These are phyloP conservation scores for Sarcophaga subvicina DNA, from an alignment of 2,888 invertebrate genomes.

Conservation along the genomic window DNA sequence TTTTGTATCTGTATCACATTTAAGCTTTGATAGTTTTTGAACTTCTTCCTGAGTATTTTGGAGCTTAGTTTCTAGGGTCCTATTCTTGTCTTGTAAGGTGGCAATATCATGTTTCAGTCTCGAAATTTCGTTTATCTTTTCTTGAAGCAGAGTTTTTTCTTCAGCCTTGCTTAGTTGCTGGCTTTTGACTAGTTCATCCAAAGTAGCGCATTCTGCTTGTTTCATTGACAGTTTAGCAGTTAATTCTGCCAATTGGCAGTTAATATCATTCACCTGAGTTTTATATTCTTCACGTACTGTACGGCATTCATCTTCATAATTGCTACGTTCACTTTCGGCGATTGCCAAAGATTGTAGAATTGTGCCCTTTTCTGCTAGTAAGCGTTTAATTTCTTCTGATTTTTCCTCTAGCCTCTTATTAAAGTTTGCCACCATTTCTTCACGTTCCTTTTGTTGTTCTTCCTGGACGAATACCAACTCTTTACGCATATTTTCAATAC, in stretches of 20 bases:
- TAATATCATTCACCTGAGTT: slow-evolving; percentile 73
- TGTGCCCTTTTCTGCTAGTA: slow-evolving; percentile 70
- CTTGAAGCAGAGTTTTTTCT: slow-evolving; percentile 67
- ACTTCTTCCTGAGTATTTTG: slow-evolving; percentile 59
- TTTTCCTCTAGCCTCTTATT: slow-evolving; percentile 72
- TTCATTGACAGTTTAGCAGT: slow-evolving; percentile 75
- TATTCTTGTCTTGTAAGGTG: slow-evolving; percentile 58
- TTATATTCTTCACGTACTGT: slow-evolving; percentile 75
- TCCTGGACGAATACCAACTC: slow-evolving; percentile 75
- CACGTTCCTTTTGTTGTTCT: slow-evolving; percentile 75
- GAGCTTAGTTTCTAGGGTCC: slow-evolving; percentile 58
- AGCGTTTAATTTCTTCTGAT: slow-evolving; percentile 71
- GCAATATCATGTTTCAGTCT: slow-evolving; percentile 63
- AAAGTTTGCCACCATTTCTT: slow-evolving; percentile 68
- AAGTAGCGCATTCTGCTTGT: slow-evolving; percentile 74
- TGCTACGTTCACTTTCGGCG: slow-evolving; percentile 73
- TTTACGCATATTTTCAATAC: slow-evolving; percentile 76
- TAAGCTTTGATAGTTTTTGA: slow-evolving; percentile 53
- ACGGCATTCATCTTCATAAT: slow-evolving; percentile 74
- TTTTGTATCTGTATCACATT: slow-evolving; percentile 56
- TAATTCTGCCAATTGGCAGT: slow-evolving; percentile 73
- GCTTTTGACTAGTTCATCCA: slow-evolving; percentile 76
- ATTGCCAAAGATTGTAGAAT: slow-evolving; percentile 71
- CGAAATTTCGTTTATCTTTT: slow-evolving; percentile 63
- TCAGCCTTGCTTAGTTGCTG: slow-evolving; percentile 71